Conservation (phyloP, 2,797 vertebrate species). For the Mormyrus proboscirostris region DNA sequence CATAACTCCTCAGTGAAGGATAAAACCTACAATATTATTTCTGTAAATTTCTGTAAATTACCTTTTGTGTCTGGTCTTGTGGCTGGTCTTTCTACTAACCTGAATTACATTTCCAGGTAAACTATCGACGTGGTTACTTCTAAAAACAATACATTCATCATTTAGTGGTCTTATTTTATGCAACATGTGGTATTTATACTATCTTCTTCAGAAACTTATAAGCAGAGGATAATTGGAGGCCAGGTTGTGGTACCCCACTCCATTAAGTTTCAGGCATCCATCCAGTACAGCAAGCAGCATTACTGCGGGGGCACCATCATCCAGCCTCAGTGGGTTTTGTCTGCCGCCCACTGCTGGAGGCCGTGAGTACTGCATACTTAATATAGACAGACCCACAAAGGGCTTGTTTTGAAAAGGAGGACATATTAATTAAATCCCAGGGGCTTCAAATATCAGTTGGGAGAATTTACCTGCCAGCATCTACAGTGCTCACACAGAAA, state of each 20-base stretch:
- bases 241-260: slow-evolving; percentile 57
- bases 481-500: background rate
- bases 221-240: slow-evolving; percentile 62
- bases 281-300: slow-evolving; percentile 46
- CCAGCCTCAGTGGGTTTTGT: slow-evolving; percentile 56
- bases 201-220: slow-evolving; percentile 38
- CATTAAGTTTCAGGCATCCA: slow-evolving; percentile 56
- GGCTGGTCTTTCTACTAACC: background rate
- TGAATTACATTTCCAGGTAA: background rate
- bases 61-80: background rate
- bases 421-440: background rate
- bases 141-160: background rate
- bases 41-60: background rate
- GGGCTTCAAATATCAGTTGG: background rate
- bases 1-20: background rate
- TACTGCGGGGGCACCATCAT: slow-evolving; percentile 63
- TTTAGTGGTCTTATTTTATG: background rate
- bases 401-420: background rate
- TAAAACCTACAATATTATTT: background rate
- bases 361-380: slow-evolving; percentile 53
- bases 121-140: background rate
- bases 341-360: slow-evolving; percentile 71
- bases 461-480: background rate
- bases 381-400: background rate
- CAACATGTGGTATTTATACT: background rate